Evolutionary conservation across 2,113 vertebrate genomes (phyloP), one percentile per base, ranked within the genome.

Genomic region (Zingel zingel): DNA sequence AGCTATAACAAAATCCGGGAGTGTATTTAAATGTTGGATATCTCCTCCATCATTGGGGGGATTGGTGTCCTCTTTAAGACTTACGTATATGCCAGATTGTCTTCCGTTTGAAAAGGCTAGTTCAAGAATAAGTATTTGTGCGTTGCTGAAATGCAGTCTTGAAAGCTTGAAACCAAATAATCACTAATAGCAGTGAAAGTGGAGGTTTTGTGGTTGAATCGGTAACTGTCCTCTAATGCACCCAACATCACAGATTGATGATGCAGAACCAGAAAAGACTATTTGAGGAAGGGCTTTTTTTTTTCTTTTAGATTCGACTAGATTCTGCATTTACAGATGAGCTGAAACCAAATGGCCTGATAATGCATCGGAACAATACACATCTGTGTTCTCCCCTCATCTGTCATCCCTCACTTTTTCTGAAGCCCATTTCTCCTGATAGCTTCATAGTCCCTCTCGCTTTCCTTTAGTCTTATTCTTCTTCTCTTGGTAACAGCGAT

Each of bases 391-490:
- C 47, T 43, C 21, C 73, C 6, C 62, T 16, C 27, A 2, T 69
- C 53, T 14, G 1, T 56, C 77, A 23, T 27, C 63, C 16, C 6
- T 72, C 74, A 21, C 39, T 62, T 39, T 3, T 12, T 78, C 79
- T 57, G 19, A 23, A 56, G 45, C 21, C 73, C 33, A 16, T 66
- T 54, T 78, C 65, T 48, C 45, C 59, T 19, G 27, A 83, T 59
- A 75, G 61, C 58, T n/a, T 27, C 54, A 5, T 11, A 1, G 10
- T 47, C 43, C n/a, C 43, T 43, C 58, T 74, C 36, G 73, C 82
- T 16, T 67, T 74, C 77, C 79, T 88, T 86, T 82, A 89, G 66
- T 59, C 71, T 79, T 43, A 54, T 77, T 77, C 82, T 53, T 59
- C 74, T 70, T 4, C 48, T 83, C 72, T 63, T 43, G 80, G 72